These are phyloP conservation scores for Ferrisia virgata DNA, from an alignment of 2,888 invertebrate species.

Conservation along the genomic window DNA sequence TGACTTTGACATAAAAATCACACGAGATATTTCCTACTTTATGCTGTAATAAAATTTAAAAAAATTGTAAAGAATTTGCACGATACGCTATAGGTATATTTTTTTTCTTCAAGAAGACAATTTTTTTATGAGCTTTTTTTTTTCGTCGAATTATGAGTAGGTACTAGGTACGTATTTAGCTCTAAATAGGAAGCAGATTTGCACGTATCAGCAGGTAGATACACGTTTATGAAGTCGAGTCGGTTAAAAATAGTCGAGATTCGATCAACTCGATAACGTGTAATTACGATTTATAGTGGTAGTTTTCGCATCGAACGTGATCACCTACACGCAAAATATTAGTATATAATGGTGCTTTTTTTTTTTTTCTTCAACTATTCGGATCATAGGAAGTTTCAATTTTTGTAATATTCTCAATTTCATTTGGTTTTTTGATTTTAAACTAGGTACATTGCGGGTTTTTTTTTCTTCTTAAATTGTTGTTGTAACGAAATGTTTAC, in stretches of 20 bases:
- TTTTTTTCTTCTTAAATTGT: too few species aligned
- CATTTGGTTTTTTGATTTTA: too few species aligned
- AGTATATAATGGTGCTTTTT: not conserved
- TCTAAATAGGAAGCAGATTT: not conserved
- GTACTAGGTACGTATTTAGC: not conserved
- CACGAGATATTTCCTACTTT: not conserved
- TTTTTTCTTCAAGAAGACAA: not conserved
- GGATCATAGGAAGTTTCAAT: too few species aligned
- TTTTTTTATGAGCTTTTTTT: not conserved
- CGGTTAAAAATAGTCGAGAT: not conserved
- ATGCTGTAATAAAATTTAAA: not conserved
- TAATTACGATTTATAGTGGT: not conserved
- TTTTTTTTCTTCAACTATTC: not conserved
- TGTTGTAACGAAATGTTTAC: too few species aligned
- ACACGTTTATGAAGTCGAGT: too few species aligned
- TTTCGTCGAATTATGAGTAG: too few species aligned
- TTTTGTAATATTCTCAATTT: too few species aligned
- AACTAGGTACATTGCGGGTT: too few species aligned
- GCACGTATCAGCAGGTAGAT: too few species aligned
- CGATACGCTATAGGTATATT: too few species aligned
- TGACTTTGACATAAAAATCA: not conserved
- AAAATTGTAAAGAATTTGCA: not conserved
- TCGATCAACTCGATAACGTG: not conserved
- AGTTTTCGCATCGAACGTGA: not conserved
- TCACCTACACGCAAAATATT: not conserved